A percentile compares a stretch with the other conserved stretches of the same genome.
These are phyloP conservation scores for Dicerorhinus sumatrensis DNA, from an alignment of 2,113 vertebrate genomes.

Conservation along the genomic window DNA sequence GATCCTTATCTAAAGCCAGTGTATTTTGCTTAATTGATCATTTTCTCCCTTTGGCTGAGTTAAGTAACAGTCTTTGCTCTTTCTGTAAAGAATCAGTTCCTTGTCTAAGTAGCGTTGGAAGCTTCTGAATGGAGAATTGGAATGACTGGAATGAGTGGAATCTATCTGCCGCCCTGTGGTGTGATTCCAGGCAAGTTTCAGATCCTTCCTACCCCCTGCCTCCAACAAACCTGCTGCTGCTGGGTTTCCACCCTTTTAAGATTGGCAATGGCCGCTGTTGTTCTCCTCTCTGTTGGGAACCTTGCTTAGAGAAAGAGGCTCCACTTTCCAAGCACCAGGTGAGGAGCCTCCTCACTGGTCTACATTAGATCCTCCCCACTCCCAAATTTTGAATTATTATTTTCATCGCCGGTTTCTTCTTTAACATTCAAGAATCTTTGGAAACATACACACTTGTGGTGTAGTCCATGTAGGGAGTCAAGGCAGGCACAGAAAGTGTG, in stretches of 20 bases:
- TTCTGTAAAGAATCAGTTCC: constrained; percentile 51
- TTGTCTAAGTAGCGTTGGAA: background rate
- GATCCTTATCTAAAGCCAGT: constrained; percentile 24
- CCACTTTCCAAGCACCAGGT: background rate
- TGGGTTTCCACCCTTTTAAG: background rate
- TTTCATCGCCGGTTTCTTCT: background rate
- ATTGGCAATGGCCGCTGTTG: background rate
- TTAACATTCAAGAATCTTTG: background rate
- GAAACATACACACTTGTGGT: background rate
- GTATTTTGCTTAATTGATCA: background rate
- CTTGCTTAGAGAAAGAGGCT: background rate
- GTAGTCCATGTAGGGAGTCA: background rate
- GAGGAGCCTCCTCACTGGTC: background rate
- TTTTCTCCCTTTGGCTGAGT: background rate
- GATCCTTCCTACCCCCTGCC: background rate
- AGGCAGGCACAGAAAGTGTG: background rate
- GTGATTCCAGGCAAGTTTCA: background rate
- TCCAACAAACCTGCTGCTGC: background rate
- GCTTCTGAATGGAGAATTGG: background rate
- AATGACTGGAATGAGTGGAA: background rate
- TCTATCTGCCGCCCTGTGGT: background rate
- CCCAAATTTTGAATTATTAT: background rate
- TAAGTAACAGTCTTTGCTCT: constrained; percentile 27
- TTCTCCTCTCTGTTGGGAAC: background rate
- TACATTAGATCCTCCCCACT: background rate